A percentile compares a stretch with the other conserved stretches of the same genome.
Conservation (phyloP, 2,888 invertebrate species). For the Pyralis farinalis region DNA sequence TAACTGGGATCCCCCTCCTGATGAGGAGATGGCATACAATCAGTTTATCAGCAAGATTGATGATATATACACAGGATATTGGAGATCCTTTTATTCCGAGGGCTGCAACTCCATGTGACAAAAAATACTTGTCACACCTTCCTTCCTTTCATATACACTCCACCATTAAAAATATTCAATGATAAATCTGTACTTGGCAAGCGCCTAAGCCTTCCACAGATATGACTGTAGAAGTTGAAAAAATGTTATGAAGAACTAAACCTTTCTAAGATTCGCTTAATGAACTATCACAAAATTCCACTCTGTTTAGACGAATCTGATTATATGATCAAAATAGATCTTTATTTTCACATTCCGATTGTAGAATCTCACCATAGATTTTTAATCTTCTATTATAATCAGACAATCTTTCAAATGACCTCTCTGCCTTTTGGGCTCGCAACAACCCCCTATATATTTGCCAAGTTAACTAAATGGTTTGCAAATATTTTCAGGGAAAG, state of each 20-base stretch:
- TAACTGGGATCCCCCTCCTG: not conserved
- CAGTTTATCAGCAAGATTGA: not conserved
- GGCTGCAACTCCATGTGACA: too few relatives aligned
- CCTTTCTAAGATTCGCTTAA: conserved; percentile 14
- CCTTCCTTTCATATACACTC: not conserved
- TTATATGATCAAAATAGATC: not conserved
- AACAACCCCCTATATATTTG: conserved; percentile 6
- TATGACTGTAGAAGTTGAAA: conserved; percentile 8
- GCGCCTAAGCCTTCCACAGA: conserved; percentile 3
- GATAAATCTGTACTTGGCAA: too few relatives aligned
- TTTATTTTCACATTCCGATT: not conserved
- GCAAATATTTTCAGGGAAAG: conserved; percentile 6
- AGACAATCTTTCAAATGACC: conserved; percentile 5
- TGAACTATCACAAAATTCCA: conserved; percentile 16
- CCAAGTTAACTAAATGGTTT: conserved; percentile 9
- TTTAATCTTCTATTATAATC: not conserved
- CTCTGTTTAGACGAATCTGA: conserved; percentile 2
- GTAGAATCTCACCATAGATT: not conserved
- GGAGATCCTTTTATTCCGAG: too few relatives aligned
- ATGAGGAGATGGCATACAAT: not conserved
- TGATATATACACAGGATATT: not conserved
- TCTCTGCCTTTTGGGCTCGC: conserved; percentile 12
- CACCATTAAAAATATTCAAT: not conserved
- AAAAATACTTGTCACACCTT: too few relatives aligned
- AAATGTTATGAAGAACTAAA: conserved; percentile 9